A percentile compares a stretch with the other conserved stretches of the same genome.
phyloP scores from a whole-genome alignment of 2,113 vertebrate species.

The Oncorhynchus mykiss region DNA sequence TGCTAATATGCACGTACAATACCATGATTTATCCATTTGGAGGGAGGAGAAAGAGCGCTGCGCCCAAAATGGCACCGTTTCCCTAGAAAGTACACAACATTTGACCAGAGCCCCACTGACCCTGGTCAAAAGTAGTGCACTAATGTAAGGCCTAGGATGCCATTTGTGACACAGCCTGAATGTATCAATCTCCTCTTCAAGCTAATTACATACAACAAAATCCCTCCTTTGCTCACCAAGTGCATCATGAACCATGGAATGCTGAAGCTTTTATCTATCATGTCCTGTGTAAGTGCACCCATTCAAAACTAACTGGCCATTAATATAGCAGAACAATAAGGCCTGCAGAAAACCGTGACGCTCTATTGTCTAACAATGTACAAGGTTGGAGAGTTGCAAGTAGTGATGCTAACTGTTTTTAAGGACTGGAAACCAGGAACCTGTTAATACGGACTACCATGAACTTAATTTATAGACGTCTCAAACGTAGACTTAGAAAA shows the following conservation, averaged over 20 bases:
- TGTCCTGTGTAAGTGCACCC: conserved; percentile 17
- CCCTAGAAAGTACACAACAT: too few species aligned
- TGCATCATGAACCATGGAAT: conserved; percentile 14
- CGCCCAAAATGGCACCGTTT: background rate
- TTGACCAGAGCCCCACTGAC: too few species aligned
- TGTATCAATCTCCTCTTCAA: conserved; percentile 19
- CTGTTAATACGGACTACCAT: too few species aligned
- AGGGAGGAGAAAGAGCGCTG: background rate
- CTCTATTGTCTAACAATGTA: background rate
- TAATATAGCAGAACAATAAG: conserved; percentile 20
- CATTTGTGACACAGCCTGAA: background rate
- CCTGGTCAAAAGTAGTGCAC: too few species aligned
- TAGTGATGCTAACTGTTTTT: too few species aligned
- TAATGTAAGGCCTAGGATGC: too few species aligned
- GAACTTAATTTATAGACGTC: too few species aligned
- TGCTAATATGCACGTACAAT: background rate
- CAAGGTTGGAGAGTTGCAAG: background rate
- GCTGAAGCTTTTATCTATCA: conserved; percentile 15
- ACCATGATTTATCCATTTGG: background rate
- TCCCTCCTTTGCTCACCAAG: conserved; percentile 16
- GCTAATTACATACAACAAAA: conserved; percentile 12
- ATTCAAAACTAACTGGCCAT: conserved; percentile 26
- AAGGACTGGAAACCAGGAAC: background rate
- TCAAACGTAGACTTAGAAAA: too few species aligned
- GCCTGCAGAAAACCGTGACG: background rate